Percentiles rank a stretch among this genome's conserved stretches.
Evolutionary conservation across 2,888 invertebrate genomes (phyloP).

Genomic region (Mystacides longicornis): DNA sequence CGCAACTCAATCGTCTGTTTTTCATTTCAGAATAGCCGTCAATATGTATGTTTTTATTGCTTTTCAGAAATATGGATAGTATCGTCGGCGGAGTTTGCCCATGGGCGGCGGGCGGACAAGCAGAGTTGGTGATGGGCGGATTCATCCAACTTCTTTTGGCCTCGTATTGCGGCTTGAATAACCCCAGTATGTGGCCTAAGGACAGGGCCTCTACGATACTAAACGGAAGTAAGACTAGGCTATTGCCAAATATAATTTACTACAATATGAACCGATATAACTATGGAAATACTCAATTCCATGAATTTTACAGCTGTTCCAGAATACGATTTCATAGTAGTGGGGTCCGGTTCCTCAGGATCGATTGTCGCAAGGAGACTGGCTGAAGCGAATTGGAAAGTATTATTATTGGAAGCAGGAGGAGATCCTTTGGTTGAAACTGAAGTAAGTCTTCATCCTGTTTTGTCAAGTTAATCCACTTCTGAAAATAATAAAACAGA

Average conservation of each 20-base stretch:
- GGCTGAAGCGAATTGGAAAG: slow-evolving; percentile 68
- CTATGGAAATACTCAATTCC: no score
- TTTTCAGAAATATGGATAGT: slow-evolving; percentile 17
- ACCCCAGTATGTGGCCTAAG: slow-evolving; percentile 43
- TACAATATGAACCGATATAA: background rate
- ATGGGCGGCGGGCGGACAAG: slow-evolving; percentile 27
- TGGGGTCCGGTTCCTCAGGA: slow-evolving; percentile 82
- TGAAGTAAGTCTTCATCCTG: no score
- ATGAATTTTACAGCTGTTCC: slow-evolving; percentile 1
- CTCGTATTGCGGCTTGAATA: slow-evolving; percentile 48
- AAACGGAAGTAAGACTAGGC: background rate
- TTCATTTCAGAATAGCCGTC: no score
- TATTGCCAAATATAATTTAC: background rate
- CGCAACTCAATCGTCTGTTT: no score
- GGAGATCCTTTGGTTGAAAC: slow-evolving; percentile 36
- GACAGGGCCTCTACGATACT: slow-evolving; percentile 31
- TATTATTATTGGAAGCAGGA: slow-evolving; percentile 75
- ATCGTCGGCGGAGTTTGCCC: slow-evolving; percentile 21
- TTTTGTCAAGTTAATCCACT: no score
- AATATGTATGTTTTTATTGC: no score
- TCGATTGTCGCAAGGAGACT: slow-evolving; percentile 75
- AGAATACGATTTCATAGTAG: slow-evolving; percentile 75
- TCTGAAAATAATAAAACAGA: no score
- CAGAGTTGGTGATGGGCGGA: slow-evolving; percentile 44
- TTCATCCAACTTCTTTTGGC: slow-evolving; percentile 49